A percentile compares a stretch with the other conserved stretches of the same genome.
These are phyloP conservation scores for Parazoanthus darwini DNA, from an alignment of 92 coral and sea anemone genomes.

Conservation along the genomic window DNA sequence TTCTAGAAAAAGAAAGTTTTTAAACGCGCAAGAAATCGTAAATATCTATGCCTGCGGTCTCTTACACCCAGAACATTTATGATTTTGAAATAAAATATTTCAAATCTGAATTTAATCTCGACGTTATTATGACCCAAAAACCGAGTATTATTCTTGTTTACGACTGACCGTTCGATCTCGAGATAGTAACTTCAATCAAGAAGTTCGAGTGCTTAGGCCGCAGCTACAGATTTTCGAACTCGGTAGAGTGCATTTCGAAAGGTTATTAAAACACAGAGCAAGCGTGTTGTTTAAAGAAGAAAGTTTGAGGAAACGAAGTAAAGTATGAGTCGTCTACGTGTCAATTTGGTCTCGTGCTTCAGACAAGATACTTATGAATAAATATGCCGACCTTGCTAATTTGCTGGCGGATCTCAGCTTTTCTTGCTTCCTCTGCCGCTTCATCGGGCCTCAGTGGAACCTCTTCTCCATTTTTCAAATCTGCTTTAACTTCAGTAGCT, in stretches of 20 bases:
- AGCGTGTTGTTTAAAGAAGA: not conserved
- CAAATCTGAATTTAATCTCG: not conserved
- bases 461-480: conserved; percentile 58
- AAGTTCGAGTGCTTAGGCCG: not conserved
- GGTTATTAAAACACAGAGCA: not conserved
- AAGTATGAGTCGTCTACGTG: conserved; percentile 49
- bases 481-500: conserved; percentile 59
- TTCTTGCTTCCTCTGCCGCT: conserved; percentile 93
- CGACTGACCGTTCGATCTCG: not conserved
- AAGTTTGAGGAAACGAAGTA: not conserved
- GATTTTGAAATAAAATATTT: too few relatives aligned
- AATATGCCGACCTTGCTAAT: conserved; percentile 74
- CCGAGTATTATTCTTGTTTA: not conserved
- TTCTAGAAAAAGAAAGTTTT: not conserved
- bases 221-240: not conserved
- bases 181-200: not conserved
- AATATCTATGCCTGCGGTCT: not conserved
- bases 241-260: not conserved
- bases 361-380: not conserved
- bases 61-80: not conserved
- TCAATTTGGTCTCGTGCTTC: conserved; percentile 46
- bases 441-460: conserved; percentile 71
- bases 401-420: conserved; percentile 78
- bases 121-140: not conserved
- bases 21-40: not conserved